Evolutionary conservation across 1,140 invertebrate genomes (phyloP), one percentile per base, ranked within the genome.

Genomic region (Propsilocerus akamusi): DNA sequence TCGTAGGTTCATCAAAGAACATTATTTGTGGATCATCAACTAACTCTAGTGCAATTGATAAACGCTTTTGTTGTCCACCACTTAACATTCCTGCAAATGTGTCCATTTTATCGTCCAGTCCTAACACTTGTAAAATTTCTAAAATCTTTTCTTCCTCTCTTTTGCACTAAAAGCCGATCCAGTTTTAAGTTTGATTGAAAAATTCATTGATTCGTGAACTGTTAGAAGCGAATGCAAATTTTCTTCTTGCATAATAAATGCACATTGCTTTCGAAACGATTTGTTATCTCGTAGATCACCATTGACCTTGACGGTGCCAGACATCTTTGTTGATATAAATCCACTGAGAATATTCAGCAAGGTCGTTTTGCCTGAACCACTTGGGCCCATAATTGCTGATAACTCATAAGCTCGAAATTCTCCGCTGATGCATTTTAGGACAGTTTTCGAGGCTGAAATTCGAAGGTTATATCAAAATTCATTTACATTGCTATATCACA

Each of bases 1-100:
- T 92, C 5, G 90, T 95, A 34, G 90, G 90, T 64, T 95, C 91
- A 63, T 95, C 91, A 56, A 95, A 81, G 67, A 93, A 91, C 72
- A 95, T 79, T 7, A 94, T 73, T 4, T 87, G 85, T 6, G 90
- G 90, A 67, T 94, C 90, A 59, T 83, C 88, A 47, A 93, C 70
- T 52, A 86, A 62, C 63, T 86, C 83, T 28, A 91, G 68, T n/a
- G 88, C 89, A 48, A 95, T 90, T 3, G 85, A 81, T 3, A 95
- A 68, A 56, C 89, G 72, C 67, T 92, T 90, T 56, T 78, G 78
- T 67, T 94, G 85, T 3, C 91, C 91, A 25, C 89, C 89, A 3
- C 87, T 92, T 5, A 94, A 69, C 51, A 80, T 74, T n/a, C 66
- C 67, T 1, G 79, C 78, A 30, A 77, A 65, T 0, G 85, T 86